A percentile compares a stretch with the other conserved stretches of the same genome.
Conservation (phyloP, 2,113 vertebrate genomes). For the Rana temporaria region DNA sequence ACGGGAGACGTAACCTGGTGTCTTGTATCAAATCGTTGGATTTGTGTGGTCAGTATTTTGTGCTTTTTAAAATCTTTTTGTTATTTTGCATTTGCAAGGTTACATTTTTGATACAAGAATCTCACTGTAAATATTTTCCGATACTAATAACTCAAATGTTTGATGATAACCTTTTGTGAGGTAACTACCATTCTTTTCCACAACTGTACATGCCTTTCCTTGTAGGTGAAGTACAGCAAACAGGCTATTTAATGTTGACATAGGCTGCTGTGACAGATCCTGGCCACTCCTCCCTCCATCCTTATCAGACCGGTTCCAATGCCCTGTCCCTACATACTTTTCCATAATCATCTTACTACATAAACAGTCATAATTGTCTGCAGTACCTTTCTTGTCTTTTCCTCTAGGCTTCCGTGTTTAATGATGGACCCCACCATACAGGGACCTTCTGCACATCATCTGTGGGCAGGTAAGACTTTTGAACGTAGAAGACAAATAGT, state of each 20-base stretch:
- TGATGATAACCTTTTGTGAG: too few relatives aligned
- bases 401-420: background rate
- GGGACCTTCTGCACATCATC: background rate
- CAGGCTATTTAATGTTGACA: conserved; percentile 41
- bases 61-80: too few relatives aligned
- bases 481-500: too few relatives aligned
- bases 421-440: conserved; percentile 15
- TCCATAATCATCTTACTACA: conserved; percentile 23
- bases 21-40: too few relatives aligned
- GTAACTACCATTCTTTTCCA: background rate
- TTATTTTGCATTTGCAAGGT: too few relatives aligned
- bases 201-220: background rate
- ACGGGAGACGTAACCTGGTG: too few relatives aligned
- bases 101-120: background rate
- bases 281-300: conserved; percentile 13
- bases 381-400: conserved; percentile 16
- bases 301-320: conserved; percentile 53
- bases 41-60: too few relatives aligned
- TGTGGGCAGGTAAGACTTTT: background rate
- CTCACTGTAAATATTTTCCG: background rate
- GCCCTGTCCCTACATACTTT: conserved; percentile 37
- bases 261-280: conserved; percentile 40
- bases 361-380: background rate
- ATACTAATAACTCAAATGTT: too few relatives aligned
- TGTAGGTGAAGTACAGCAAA: conserved; percentile 20